phyloP scores from a whole-genome alignment of 2,113 vertebrate species.

The Porphyrio hochstetteri region DNA sequence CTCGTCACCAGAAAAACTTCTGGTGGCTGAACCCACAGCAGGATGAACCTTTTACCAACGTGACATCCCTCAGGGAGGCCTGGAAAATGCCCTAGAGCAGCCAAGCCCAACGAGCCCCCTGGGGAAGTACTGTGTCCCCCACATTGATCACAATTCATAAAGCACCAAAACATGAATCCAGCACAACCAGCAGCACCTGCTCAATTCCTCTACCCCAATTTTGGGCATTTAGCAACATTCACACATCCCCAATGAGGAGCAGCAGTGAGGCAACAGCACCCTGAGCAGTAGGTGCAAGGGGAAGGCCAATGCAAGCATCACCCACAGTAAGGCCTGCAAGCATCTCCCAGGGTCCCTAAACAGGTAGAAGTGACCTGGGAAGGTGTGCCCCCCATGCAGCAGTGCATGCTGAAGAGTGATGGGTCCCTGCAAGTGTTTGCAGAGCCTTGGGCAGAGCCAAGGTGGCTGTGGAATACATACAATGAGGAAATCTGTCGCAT shows the following conservation, averaged over 20 bases:
- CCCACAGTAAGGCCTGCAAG: accelerated
- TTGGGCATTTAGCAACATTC: neutral
- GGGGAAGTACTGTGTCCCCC: accelerated
- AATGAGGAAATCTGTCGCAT: neutral
- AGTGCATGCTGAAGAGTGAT: accelerated
- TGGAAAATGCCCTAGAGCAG: neutral
- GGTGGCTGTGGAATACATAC: neutral
- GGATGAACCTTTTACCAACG: neutral
- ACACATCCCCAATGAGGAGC: accelerated
- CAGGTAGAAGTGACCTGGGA: neutral
- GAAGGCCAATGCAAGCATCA: neutral
- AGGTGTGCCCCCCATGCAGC: accelerated
- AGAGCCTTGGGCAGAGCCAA: neutral
- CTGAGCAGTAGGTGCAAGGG: neutral
- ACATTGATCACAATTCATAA: neutral
- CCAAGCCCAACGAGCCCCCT: neutral
- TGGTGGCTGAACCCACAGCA: neutral
- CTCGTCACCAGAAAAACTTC: neutral
- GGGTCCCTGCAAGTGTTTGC: neutral
- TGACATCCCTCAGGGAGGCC: neutral
- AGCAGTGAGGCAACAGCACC: neutral
- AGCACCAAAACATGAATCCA: neutral
- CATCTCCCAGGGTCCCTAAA: neutral
- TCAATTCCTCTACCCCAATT: neutral
- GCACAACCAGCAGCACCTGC: neutral